Evolutionary conservation across 2,113 vertebrate species (phyloP), one percentile per base, ranked within the genome.

Genomic region (Elephantulus edwardii): DNA sequence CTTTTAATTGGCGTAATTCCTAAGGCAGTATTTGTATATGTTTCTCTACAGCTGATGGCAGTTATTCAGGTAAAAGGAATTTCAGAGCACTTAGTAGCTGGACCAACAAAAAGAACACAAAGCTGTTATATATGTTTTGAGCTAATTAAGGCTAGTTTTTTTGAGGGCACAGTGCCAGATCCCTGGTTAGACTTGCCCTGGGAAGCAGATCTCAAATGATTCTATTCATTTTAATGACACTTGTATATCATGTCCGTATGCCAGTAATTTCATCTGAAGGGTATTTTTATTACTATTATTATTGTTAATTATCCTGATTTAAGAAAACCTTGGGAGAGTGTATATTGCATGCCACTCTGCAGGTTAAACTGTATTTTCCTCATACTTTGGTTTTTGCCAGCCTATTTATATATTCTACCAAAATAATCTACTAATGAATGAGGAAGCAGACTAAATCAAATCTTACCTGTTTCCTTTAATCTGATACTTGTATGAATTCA

Each of bases 11-110:
- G 56, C 74, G 92, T 91, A 72, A 90, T 91, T 94, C 50, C 86
- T 88, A 93, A 81, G 14, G 28, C 60, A 85, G 64, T 87, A 85
- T 91, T 91, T 81, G 26, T 92, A 28, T 87, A 9, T 92, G n/a
- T n/a, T n/a, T 83, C 93, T 93, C 70, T 92, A 1, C 86, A 74
- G 85, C 64, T 96, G 71, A 91, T 89, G 77, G 94, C n/a, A 90
- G 75, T 88, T n/a, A 66, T 75, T 87, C n/a, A 58, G 33, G 26
- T 86, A 58, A 76, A 52, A 71, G 90, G 60, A 92, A 70, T 82
- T 89, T 38, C 38, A 78, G 62, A 82, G 42, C 74, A 91, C n/a
- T 38, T 68, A 60, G 54, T 76, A 78, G 24, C 50, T 87, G 42
- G 38, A 79, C 75, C 77, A 90, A 64, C 38, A 86, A 54, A 80